phyloP scores from a whole-genome alignment of 2,888 invertebrate genomes.

The Epiblema foenella region DNA sequence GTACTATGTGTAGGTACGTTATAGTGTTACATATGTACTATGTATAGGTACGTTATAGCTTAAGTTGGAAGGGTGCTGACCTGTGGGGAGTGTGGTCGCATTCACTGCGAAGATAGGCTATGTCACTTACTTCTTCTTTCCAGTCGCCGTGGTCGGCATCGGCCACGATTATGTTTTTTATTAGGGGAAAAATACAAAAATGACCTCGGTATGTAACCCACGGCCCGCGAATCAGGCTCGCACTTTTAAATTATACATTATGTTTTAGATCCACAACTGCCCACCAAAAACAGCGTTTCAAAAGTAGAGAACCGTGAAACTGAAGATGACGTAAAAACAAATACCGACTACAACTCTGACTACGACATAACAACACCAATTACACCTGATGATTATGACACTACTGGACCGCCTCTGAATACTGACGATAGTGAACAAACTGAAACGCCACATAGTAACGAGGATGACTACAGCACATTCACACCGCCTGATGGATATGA shows the following conservation, averaged over 20 bases:
- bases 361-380: slow-evolving; percentile 3
- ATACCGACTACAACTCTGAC: background rate
- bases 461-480: background rate
- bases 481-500: background rate
- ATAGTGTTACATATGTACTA: too few species aligned
- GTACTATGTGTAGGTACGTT: too few species aligned
- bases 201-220: too few species aligned
- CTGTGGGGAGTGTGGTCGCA: too few species aligned
- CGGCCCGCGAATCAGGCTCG: too few species aligned
- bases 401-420: background rate
- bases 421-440: background rate
- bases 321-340: background rate
- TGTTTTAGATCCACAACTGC: slow-evolving; percentile 13
- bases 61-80: too few species aligned
- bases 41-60: too few species aligned
- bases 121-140: too few species aligned
- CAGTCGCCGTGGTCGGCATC: too few species aligned
- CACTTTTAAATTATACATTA: background rate
- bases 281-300: background rate
- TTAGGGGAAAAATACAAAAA: too few species aligned
- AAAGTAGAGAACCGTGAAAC: background rate
- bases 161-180: too few species aligned
- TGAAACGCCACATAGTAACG: background rate
- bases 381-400: background rate
- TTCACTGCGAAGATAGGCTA: too few species aligned